Evolutionary conservation across 2,797 vertebrate genomes (phyloP).

Genomic region (Okamejei kenojei): DNA sequence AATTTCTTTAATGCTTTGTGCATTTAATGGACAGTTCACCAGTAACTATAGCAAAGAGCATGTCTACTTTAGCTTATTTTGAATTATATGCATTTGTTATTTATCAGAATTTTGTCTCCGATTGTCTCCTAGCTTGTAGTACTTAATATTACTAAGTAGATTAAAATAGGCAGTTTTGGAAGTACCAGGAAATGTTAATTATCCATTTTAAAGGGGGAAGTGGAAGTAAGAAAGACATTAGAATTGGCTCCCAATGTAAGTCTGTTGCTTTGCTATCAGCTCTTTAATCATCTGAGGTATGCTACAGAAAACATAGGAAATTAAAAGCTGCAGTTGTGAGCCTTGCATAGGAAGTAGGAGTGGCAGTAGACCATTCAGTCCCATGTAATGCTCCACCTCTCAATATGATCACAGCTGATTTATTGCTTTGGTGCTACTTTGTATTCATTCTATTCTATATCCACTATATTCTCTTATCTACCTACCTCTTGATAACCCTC

Average conservation of each 20-base stretch:
- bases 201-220: background rate
- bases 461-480: too few species aligned
- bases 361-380: too few species aligned
- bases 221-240: background rate
- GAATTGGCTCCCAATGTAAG: background rate
- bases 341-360: too few species aligned
- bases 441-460: too few species aligned
- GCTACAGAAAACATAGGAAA: background rate
- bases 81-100: background rate
- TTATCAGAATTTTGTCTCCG: background rate
- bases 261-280: background rate
- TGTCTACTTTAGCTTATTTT: background rate
- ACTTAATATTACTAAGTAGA: conserved; percentile 23
- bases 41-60: background rate
- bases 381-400: too few species aligned
- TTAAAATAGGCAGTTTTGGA: conserved; percentile 14
- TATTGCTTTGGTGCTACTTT: too few species aligned
- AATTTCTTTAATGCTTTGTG: background rate
- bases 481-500: too few species aligned
- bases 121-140: conserved; percentile 24
- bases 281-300: background rate
- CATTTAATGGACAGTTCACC: background rate
- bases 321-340: background rate
- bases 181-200: background rate
- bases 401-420: too few species aligned